phyloP scores from a whole-genome alignment of 2,888 invertebrate genomes.

The Lepas anatifera region DNA sequence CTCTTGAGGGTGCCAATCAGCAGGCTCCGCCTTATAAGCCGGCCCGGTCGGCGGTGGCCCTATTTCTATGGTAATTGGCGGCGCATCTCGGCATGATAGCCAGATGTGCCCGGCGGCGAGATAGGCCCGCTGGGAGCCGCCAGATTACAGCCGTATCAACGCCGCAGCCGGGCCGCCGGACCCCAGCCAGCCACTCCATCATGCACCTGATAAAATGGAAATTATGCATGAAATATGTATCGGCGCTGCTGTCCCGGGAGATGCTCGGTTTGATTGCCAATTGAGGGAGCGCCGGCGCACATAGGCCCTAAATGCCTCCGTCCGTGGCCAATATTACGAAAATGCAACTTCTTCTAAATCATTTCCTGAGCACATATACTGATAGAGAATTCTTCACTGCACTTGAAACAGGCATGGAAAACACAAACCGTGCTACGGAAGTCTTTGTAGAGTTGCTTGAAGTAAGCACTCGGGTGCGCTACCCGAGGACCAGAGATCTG shows the following conservation, averaged over 20 bases:
- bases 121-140: background rate
- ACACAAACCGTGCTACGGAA: no score
- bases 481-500: no score
- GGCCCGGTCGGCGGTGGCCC: background rate
- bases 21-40: background rate
- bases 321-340: no score
- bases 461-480: no score
- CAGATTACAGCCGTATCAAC: background rate
- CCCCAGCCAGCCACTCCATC: background rate
- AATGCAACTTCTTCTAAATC: no score
- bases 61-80: slow-evolving; percentile 6
- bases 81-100: background rate
- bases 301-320: no score
- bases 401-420: no score
- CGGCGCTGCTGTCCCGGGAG: background rate
- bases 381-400: no score
- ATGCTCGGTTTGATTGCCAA: slow-evolving; percentile 3
- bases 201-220: slow-evolving; percentile 9
- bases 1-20: no score
- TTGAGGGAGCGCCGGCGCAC: no score
- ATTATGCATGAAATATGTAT: slow-evolving; percentile 11
- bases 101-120: background rate
- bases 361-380: no score
- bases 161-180: background rate
- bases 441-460: no score